Evolutionary conservation across 2,797 vertebrate species (phyloP).

Genomic region (Tolypeutes matacus): DNA sequence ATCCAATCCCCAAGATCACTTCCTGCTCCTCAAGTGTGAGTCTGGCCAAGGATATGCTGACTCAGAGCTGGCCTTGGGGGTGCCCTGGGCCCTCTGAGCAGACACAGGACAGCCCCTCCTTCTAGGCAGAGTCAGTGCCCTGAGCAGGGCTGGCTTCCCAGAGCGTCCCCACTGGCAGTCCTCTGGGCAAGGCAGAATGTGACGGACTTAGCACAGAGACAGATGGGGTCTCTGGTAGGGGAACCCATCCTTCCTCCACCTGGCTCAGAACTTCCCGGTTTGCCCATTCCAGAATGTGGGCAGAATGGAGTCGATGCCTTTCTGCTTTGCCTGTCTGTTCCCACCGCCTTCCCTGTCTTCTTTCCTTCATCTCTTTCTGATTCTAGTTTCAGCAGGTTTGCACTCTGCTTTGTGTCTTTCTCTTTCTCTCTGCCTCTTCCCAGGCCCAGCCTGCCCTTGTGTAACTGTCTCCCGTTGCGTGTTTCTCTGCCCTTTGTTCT

Average conservation of each 20-base stretch:
- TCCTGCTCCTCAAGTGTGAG: background rate
- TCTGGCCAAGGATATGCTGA: background rate
- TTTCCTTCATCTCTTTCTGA: accelerated
- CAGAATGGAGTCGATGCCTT: background rate
- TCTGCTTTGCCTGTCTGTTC: background rate
- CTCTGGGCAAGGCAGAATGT: background rate
- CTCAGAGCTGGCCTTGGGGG: background rate
- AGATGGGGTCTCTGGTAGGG: background rate
- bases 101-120: accelerated
- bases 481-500: background rate
- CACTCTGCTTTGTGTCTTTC: background rate
- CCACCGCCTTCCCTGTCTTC: background rate
- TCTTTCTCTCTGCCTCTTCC: background rate
- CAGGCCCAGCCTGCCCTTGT: background rate
- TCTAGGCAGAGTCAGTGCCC: background rate
- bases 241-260: background rate
- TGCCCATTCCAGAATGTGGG: background rate
- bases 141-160: background rate
- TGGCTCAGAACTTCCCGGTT: background rate
- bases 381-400: background rate
- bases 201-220: background rate
- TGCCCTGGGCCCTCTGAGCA: background rate
- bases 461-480: background rate
- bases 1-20: background rate
- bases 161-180: background rate